Base-by-base conservation (phyloP, 2,888 invertebrate genomes). In the Stenodema calcarata region DNA sequence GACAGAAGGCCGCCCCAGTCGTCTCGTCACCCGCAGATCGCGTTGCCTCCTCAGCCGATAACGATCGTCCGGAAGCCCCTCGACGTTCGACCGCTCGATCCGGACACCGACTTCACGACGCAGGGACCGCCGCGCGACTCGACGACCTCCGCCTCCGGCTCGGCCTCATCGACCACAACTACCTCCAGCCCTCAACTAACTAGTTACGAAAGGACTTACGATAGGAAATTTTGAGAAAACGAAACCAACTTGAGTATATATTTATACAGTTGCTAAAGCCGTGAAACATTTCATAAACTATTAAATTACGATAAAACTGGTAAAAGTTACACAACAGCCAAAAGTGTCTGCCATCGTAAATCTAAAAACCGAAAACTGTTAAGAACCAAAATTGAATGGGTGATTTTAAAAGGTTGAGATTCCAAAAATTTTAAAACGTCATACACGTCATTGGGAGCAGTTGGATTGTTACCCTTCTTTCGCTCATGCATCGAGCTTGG, bases 11-110 rank as follows among this genome's bases (percentile, higher is more conserved):
- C 54, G 14, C 82, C 70, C 42, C 44, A 35, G 30, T 82, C 82
- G 69, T 83, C 87, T 12, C 87, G 70, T 12, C 83, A 75, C 35
- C 70, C 80, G 16, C 41, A 78, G 54, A 47, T 78, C 44, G n/a
- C 50, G 16, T 73, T 87, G 18, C 87, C 87, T n/a, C 87, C 87
- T 30, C 83, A 82, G 18, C 83, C 87, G 9, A 83, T 88, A 12
- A 87, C 87, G 23, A 44, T 84, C 23, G 73, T 79, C 50, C 50
- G 87, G 42, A 75, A 86, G 69, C 88, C 88, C 1, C 83, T 88
- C n/a, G 88, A 88, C 79, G 75, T 88, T n/a, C 41, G 88, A 12
- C 87, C 88, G 42, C 78, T 87, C n/a, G 87, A 87, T 28, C 82
- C 83, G n/a, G 75, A 75, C 50, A n/a, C 76, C 76, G 82, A 82